phyloP scores from a whole-genome alignment of 2,797 vertebrate species.

The Emys orbicularis region DNA sequence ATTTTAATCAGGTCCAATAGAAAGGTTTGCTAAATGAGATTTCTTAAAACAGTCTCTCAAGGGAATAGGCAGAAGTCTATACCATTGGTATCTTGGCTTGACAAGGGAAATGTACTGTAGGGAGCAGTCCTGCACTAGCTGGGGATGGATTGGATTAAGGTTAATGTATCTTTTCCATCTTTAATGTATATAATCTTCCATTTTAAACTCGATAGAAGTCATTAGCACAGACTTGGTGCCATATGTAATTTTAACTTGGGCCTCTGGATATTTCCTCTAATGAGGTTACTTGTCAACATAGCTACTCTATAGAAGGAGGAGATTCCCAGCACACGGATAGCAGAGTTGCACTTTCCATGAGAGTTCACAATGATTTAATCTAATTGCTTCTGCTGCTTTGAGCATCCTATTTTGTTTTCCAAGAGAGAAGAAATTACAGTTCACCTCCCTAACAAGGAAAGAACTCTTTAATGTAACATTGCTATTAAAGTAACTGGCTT shows the following conservation, averaged over 20 bases:
- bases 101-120: neutral
- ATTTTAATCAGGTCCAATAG: neutral
- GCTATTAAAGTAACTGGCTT: rapidly evolving
- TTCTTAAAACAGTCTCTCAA: neutral
- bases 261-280: neutral
- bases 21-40: neutral
- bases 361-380: neutral
- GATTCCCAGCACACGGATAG: neutral
- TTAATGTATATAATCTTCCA: neutral
- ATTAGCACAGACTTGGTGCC: neutral
- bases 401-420: rapidly evolving
- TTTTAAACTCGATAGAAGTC: neutral
- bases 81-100: neutral
- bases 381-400: neutral
- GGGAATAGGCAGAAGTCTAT: neutral
- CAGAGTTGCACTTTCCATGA: neutral
- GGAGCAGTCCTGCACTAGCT: neutral
- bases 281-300: neutral
- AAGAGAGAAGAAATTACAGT: neutral
- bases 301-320: neutral
- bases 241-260: neutral
- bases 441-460: neutral
- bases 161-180: neutral
- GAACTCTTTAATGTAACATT: rapidly evolving
- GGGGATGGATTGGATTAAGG: neutral